Conservation (phyloP, 2,113 vertebrate species). For the Calyptommatus sinebrachiatus region DNA sequence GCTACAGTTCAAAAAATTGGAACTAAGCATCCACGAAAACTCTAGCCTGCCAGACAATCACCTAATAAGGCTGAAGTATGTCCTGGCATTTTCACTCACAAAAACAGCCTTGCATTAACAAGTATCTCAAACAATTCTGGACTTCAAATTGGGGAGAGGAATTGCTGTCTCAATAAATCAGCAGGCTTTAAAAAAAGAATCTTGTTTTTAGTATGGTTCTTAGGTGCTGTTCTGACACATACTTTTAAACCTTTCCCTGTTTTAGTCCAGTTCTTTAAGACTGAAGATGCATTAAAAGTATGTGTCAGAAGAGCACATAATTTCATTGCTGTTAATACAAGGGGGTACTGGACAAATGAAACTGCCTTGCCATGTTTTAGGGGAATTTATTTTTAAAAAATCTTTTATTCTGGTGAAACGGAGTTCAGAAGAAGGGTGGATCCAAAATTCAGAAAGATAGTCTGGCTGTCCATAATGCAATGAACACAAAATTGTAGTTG, state of each 20-base stretch:
- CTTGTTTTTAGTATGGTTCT: not conserved
- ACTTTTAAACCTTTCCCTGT: no score
- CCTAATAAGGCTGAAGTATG: conserved; percentile 45
- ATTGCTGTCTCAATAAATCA: not conserved
- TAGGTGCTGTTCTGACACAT: no score
- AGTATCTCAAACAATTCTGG: rapidly evolving
- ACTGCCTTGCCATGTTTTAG: conserved; percentile 35
- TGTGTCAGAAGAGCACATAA: no score
- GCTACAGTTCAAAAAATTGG: conserved; percentile 15
- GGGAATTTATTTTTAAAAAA: conserved; percentile 37
- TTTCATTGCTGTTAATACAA: no score
- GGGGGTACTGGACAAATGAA: not conserved
- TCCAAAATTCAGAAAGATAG: conserved; percentile 42
- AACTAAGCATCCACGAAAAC: not conserved
- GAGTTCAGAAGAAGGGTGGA: conserved; percentile 38
- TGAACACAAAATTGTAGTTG: conserved; percentile 16
- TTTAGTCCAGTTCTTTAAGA: no score
- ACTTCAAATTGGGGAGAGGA: not conserved
- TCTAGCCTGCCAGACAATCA: conserved; percentile 29
- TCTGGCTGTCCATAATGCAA: conserved; percentile 44
- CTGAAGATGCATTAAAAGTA: no score
- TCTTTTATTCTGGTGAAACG: conserved; percentile 25
- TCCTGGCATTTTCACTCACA: conserved; percentile 25
- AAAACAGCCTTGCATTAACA: conserved; percentile 27
- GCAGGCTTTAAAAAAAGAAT: not conserved